Percentiles rank a stretch among this genome's conserved stretches.
Evolutionary conservation across 2,113 vertebrate species (phyloP).

Genomic region (Oplegnathus fasciatus): DNA sequence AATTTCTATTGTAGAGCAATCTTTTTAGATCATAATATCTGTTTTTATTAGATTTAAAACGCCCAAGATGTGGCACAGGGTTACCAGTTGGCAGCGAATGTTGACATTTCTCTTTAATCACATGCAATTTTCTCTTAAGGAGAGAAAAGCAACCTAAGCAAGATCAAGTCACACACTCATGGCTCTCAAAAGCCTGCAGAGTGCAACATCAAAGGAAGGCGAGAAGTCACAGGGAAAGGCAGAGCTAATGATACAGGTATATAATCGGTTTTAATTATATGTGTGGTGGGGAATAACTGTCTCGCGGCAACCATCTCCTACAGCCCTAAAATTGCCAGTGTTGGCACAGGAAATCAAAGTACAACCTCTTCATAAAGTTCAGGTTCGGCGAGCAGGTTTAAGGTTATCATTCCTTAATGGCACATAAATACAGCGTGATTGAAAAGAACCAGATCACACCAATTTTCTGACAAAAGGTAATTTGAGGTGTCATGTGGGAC

Average conservation of each 20-base stretch:
- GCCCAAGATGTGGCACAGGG: constrained; percentile 1
- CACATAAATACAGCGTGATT: constrained; percentile 10
- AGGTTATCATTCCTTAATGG: constrained; percentile 32
- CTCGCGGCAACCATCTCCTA: constrained; percentile 13
- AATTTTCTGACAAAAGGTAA: constrained; percentile 36
- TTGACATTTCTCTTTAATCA: constrained; percentile 64
- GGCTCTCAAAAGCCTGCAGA: constrained; percentile 42
- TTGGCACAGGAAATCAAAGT: constrained; percentile 38
- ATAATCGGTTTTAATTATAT: constrained; percentile 72
- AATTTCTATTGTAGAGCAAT: not conserved
- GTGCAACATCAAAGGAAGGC: constrained; percentile 55
- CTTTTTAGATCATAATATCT: constrained; percentile 39
- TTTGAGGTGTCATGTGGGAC: constrained; percentile 14
- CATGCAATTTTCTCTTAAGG: constrained; percentile 59
- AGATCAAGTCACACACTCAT: constrained; percentile 55
- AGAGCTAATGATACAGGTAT: constrained; percentile 43
- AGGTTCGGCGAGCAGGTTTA: constrained; percentile 13
- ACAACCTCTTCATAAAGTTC: constrained; percentile 28
- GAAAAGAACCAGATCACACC: constrained; percentile 15
- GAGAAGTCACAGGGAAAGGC: constrained; percentile 44
- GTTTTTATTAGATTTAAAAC: constrained; percentile 40
- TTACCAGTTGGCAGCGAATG: constrained; percentile 42
- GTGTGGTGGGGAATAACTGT: constrained; percentile 37
- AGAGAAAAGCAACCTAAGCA: constrained; percentile 59
- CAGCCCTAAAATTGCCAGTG: not conserved